phyloP scores from a whole-genome alignment of 2,888 invertebrate genomes.

The Agrypnus murinus region DNA sequence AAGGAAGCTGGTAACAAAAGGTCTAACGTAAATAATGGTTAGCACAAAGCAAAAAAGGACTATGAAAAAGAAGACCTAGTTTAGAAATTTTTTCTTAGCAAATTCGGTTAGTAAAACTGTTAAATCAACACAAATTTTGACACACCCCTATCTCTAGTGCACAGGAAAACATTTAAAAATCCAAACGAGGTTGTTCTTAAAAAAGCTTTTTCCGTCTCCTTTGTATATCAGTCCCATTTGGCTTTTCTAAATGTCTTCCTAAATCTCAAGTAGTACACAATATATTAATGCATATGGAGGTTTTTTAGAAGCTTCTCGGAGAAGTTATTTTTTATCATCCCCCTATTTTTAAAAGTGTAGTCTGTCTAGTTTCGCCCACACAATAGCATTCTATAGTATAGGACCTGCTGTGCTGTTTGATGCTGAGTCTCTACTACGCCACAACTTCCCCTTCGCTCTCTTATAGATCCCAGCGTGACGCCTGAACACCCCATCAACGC shows the following conservation, averaged over 20 bases:
- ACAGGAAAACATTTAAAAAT: slow-evolving; percentile 30
- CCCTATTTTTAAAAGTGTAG: slow-evolving; percentile 42
- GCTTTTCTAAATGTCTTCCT: slow-evolving; percentile 34
- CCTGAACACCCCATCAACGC: slow-evolving; percentile 54
- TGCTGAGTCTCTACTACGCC: slow-evolving; percentile 2
- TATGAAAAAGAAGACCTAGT: no score
- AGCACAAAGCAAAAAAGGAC: no score
- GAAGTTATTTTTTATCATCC: slow-evolving; percentile 44
- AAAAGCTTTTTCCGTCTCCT: slow-evolving; percentile 13
- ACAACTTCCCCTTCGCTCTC: slow-evolving; percentile 39
- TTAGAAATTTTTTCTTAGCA: no score
- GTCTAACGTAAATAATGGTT: no score
- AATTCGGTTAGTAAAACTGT: no score
- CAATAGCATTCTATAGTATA: slow-evolving; percentile 32
- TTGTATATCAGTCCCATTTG: slow-evolving; percentile 32
- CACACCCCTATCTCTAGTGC: no score
- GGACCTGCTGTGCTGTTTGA: slow-evolving; percentile 32
- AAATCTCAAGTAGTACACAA: slow-evolving; percentile 34
- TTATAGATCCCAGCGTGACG: slow-evolving; percentile 53
- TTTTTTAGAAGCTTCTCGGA: slow-evolving; percentile 32
- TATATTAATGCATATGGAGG: slow-evolving; percentile 44
- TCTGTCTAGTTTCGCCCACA: slow-evolving; percentile 44
- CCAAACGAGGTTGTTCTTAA: slow-evolving; percentile 27
- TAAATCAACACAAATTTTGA: no score
- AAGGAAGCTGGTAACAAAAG: no score